A percentile compares a stretch with the other conserved stretches of the same genome.
Evolutionary conservation across 2,797 vertebrate species (phyloP).

Genomic region (Periophthalmus magnuspinnatus): DNA sequence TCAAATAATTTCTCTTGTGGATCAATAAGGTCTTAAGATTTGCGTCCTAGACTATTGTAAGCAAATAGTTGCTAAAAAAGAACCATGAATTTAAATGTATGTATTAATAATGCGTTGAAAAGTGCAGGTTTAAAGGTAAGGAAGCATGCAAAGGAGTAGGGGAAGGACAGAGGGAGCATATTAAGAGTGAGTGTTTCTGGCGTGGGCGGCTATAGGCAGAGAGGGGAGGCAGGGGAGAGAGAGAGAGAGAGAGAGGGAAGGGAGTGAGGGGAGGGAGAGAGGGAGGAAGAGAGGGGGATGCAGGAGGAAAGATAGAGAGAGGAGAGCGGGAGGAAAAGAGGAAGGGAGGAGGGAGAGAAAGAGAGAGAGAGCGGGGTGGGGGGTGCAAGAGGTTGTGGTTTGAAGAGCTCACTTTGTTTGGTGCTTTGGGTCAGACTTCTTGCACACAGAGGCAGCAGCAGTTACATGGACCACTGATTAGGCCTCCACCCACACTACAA

Average conservation of each 20-base stretch:
- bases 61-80: background rate
- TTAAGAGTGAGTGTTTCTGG: conserved; percentile 43
- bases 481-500: conserved; percentile 21
- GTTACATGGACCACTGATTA: conserved; percentile 51
- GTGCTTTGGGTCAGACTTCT: conserved; percentile 46
- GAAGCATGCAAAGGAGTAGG: background rate
- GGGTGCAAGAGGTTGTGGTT: conserved; percentile 33
- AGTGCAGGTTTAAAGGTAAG: background rate
- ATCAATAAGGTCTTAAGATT: background rate
- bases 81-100: no score
- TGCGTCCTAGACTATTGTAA: background rate
- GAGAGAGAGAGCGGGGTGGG: no score
- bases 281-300: no score
- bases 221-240: conserved; percentile 14
- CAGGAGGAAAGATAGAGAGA: background rate
- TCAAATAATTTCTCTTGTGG: background rate
- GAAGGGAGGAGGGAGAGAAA: no score
- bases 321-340: background rate
- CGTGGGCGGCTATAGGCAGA: conserved; percentile 49
- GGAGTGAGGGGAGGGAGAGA: conserved; percentile 17
- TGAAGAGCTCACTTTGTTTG: conserved; percentile 48
- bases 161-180: conserved; percentile 26
- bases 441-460: conserved; percentile 29
- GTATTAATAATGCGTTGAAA: background rate
- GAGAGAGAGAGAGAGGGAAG: conserved; percentile 1